Base-by-base conservation (phyloP, 2,113 vertebrate genomes). In the Brachyhypopomus gauderio region DNA sequence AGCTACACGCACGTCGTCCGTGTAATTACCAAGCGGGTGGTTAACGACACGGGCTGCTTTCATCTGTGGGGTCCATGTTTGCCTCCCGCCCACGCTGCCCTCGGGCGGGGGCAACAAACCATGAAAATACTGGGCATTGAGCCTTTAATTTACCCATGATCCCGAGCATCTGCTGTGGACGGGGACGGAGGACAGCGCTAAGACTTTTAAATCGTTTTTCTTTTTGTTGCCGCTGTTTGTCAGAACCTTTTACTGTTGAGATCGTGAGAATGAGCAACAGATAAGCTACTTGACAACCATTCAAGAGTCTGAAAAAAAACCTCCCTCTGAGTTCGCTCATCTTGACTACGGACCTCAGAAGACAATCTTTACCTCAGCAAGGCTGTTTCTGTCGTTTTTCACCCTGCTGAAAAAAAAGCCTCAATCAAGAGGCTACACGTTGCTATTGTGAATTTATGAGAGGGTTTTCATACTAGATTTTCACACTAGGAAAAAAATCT, bases 21-120 rank as follows among this genome's bases (percentile, higher is more conserved):
- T 38, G 66, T 41, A 41, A 41, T 70, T 70, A 70, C 64, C 64
- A 38, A 27, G 41, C 41, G 22, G 66, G 34, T n/a, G 34, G 66
- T 38, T 70, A 70, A 70, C 22, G 66, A 70, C 66, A 70, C 7
- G 30, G 30, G 38, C 38, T 41, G 34, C 36, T 70, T 70, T 41
- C 66, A 70, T 41, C 64, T 16, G 34, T 3, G 8, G 9, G 20
- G 66, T n/a, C 66, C 11, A 20, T 41, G 66, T 41, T 70, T 70
- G 66, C 41, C 41, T 70, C 66, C 20, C 12, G 45, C 19, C 52
- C 17, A 76, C 69, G 19, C 25, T 55, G 27, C 11, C 72, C 73
- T 22, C 20, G 60, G 36, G 67, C 55, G 45, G 45, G 48, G n/a
- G 5, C 11, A 70, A 34, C 34, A 70, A 70, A 70, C 66, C 36